Evolutionary conservation across 1,140 invertebrate genomes (phyloP).

Genomic region (Drosophila burlai): DNA sequence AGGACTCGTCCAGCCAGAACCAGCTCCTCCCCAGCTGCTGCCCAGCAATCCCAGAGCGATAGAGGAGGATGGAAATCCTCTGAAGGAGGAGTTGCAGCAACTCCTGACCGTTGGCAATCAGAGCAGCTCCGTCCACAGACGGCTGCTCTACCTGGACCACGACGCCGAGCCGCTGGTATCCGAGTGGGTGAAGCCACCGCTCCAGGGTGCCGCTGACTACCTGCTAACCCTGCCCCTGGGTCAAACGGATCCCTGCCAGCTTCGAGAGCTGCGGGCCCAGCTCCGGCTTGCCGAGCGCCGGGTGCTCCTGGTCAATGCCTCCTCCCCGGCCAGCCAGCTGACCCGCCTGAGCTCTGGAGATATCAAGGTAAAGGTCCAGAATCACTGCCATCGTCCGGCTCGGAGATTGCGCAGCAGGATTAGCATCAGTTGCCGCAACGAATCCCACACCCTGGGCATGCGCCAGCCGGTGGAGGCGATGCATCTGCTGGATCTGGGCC

Average conservation of each 20-base stretch:
- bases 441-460: slow-evolving; percentile 55
- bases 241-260: slow-evolving; percentile 30
- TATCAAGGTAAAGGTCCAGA: slow-evolving; percentile 52
- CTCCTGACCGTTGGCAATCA: background rate
- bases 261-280: slow-evolving; percentile 32
- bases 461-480: slow-evolving; percentile 54
- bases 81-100: slow-evolving; percentile 6
- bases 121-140: background rate
- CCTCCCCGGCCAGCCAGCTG: slow-evolving; percentile 1
- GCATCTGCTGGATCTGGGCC: slow-evolving; percentile 3
- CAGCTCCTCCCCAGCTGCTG: too few relatives aligned
- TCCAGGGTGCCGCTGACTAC: slow-evolving; percentile 14
- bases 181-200: slow-evolving; percentile 17
- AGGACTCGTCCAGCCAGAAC: slow-evolving; percentile 35
- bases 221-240: background rate
- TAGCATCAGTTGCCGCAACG: slow-evolving; percentile 48
- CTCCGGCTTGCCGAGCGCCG: slow-evolving; percentile 5
- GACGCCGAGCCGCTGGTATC: slow-evolving; percentile 15
- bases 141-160: slow-evolving; percentile 69
- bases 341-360: background rate
- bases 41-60: background rate
- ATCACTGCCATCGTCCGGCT: slow-evolving; percentile 51
- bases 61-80: background rate
- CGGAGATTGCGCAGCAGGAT: slow-evolving; percentile 56
- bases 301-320: slow-evolving; percentile 44